phyloP scores from a whole-genome alignment of 2,797 vertebrate genomes.

The Decapterus maruadsi region DNA sequence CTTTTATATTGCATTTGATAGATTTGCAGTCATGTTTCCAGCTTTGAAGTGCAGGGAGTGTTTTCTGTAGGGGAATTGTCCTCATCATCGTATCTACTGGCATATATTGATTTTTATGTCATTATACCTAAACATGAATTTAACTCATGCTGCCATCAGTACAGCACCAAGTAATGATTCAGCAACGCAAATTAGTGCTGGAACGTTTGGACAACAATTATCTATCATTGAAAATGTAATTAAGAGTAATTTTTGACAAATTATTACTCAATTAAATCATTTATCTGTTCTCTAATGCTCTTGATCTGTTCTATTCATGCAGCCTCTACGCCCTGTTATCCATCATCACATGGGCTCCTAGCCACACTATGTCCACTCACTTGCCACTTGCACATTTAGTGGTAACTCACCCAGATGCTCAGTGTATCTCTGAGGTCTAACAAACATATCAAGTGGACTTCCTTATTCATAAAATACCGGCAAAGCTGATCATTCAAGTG shows the following conservation, averaged over 20 bases:
- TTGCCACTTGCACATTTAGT: neutral
- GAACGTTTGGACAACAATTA: neutral
- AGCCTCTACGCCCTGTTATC: neutral
- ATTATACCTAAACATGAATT: neutral
- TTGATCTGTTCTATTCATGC: neutral
- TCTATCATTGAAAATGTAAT: neutral
- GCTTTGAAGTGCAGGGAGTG: neutral
- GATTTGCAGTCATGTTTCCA: neutral
- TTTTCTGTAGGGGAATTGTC: neutral
- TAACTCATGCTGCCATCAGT: neutral
- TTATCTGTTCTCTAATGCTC: slow-evolving; percentile 10
- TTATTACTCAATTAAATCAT: slow-evolving; percentile 15
- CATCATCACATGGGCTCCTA: neutral
- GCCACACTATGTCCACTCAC: neutral
- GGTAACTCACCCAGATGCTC: no score
- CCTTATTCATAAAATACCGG: no score
- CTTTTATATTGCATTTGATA: neutral
- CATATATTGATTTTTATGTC: neutral
- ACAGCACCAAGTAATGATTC: neutral
- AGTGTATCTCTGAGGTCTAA: no score
- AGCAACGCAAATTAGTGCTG: neutral
- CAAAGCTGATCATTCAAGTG: no score
- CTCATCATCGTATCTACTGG: neutral
- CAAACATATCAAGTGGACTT: no score
- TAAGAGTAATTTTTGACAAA: slow-evolving; percentile 6